Evolutionary conservation across 2,797 vertebrate genomes (phyloP).

Genomic region (Labroides dimidiatus): DNA sequence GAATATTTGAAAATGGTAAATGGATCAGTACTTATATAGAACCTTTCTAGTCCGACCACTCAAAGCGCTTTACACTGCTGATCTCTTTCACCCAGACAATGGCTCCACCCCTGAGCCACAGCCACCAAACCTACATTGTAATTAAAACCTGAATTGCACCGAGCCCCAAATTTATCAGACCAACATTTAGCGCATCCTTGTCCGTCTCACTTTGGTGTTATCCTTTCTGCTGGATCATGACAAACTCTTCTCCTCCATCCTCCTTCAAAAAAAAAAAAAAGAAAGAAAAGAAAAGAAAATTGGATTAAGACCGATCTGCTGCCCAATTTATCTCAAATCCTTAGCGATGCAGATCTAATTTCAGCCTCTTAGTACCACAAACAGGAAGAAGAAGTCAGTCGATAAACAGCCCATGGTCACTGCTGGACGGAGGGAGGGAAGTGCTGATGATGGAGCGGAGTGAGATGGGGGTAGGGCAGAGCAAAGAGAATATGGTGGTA

Average conservation of each 20-base stretch:
- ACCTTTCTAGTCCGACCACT: no score
- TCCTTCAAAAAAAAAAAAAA: slow-evolving; percentile 45
- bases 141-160: slow-evolving; percentile 15
- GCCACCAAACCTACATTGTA: no score
- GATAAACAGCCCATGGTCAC: slow-evolving; percentile 76
- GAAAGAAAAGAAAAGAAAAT: slow-evolving; percentile 64
- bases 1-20: no score
- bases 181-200: slow-evolving; percentile 20
- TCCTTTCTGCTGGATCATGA: slow-evolving; percentile 51
- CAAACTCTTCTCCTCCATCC: slow-evolving; percentile 38
- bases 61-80: no score
- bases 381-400: slow-evolving; percentile 78
- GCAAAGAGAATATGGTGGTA: slow-evolving; percentile 60
- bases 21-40: no score
- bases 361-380: slow-evolving; percentile 81
- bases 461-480: background rate
- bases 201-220: slow-evolving; percentile 37
- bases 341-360: slow-evolving; percentile 81
- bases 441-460: slow-evolving; percentile 20
- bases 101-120: no score
- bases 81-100: no score
- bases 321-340: slow-evolving; percentile 80
- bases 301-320: slow-evolving; percentile 76
- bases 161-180: slow-evolving; percentile 15
- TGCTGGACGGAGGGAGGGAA: slow-evolving; percentile 49